Evolutionary conservation across 35 echinoderm and acorn worm species (phyloP).

Genomic region (Stichopus chloronotus): DNA sequence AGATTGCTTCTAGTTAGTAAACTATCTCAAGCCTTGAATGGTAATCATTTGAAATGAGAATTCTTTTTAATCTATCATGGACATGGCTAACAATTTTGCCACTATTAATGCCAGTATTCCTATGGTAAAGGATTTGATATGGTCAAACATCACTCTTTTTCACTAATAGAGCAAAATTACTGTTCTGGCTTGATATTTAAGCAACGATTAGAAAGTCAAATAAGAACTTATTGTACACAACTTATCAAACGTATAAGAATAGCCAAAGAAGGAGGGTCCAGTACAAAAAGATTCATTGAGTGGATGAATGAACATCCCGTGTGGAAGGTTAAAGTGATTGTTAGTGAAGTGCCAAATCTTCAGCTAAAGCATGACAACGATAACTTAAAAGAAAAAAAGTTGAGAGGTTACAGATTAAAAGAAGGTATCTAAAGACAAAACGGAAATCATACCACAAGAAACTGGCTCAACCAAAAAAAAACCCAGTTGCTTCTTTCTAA

Average conservation of each 20-base stretch:
- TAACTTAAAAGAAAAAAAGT: slow-evolving; percentile 7
- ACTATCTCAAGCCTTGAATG: neutral
- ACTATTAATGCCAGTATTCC: slow-evolving; percentile 8
- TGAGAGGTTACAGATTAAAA: neutral
- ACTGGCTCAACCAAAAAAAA: neutral
- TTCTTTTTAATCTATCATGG: neutral
- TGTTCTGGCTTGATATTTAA: slow-evolving; percentile 8
- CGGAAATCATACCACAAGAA: neutral
- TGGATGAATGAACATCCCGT: slow-evolving; percentile 10
- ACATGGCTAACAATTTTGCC: slow-evolving; percentile 20
- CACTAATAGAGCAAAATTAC: slow-evolving; percentile 12
- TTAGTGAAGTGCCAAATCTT: slow-evolving; percentile 9
- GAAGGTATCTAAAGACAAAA: neutral
- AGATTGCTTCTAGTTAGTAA: slow-evolving; percentile 5
- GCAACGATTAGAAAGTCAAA: slow-evolving; percentile 15
- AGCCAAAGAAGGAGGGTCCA: slow-evolving; percentile 19
- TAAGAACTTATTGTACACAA: slow-evolving; percentile 6
- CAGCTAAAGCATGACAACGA: slow-evolving; percentile 5
- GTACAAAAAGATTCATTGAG: slow-evolving; percentile 25
- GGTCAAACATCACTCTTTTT: slow-evolving; percentile 17
- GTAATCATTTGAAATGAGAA: slow-evolving; percentile 9
- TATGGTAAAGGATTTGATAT: slow-evolving; percentile 13
- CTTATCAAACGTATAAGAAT: neutral
- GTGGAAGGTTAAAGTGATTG: slow-evolving; percentile 13
- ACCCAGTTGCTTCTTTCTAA: slow-evolving; percentile 4